phyloP scores from a whole-genome alignment of 2,888 invertebrate genomes.

The Nephrotoma appendiculata region DNA sequence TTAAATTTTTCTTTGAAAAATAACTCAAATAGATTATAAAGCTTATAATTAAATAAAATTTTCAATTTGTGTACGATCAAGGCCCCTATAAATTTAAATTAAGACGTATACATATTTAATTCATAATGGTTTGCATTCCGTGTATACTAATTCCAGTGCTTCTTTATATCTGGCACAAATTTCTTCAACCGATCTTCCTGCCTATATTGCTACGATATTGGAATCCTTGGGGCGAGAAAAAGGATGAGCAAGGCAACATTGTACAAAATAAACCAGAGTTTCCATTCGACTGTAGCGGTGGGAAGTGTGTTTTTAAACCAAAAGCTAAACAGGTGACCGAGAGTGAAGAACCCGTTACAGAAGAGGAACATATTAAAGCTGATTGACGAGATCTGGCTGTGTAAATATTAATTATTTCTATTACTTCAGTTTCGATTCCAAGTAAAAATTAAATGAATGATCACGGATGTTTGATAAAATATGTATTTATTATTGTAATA shows the following conservation, averaged over 20 bases:
- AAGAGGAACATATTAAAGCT: background rate
- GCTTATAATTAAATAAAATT: too few relatives aligned
- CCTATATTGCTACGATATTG: slow-evolving; percentile 41
- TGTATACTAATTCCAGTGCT: slow-evolving; percentile 74
- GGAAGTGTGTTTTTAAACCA: slow-evolving; percentile 14
- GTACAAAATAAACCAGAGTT: slow-evolving; percentile 36
- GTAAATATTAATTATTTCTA: too few relatives aligned
- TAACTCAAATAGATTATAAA: background rate
- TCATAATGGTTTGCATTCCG: slow-evolving; percentile 64
- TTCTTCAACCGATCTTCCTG: slow-evolving; percentile 65
- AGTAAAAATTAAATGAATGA: background rate
- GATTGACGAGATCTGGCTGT: background rate
- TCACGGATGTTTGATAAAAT: background rate
- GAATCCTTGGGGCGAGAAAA: slow-evolving; percentile 58
- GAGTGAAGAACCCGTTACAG: background rate
- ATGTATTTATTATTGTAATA: background rate
- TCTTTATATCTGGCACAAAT: slow-evolving; percentile 69
- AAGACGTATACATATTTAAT: background rate
- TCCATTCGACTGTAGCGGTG: slow-evolving; percentile 44
- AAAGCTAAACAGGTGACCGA: background rate
- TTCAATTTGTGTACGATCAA: background rate
- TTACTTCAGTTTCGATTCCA: background rate
- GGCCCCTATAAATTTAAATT: background rate
- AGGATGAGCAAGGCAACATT: slow-evolving; percentile 43
- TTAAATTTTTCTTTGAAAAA: too few relatives aligned